phyloP scores from a whole-genome alignment of 2,797 vertebrate genomes.

The Xerus rutilus region DNA sequence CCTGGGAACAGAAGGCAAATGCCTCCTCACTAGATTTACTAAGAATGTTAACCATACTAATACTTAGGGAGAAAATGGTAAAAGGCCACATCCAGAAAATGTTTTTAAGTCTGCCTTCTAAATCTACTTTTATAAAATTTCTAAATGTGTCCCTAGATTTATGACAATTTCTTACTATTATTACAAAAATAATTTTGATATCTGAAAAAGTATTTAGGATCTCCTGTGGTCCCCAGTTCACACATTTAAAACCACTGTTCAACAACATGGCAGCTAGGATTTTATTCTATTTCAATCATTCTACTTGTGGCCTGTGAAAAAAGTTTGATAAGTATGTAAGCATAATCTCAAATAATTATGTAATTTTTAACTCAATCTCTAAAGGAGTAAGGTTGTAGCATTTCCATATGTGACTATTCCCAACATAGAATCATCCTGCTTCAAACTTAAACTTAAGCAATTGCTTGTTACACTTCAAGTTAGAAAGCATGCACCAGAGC shows the following conservation, averaged over 20 bases:
- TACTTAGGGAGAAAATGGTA: not conserved
- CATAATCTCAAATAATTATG: not conserved
- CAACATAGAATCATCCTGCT: not conserved
- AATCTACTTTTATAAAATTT: not conserved
- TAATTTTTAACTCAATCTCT: not conserved
- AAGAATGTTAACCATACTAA: not conserved
- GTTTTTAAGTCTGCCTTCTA: not conserved
- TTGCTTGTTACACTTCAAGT: not conserved
- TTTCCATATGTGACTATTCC: not conserved
- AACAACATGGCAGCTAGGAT: not conserved
- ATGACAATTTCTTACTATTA: not conserved
- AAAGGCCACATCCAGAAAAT: not conserved
- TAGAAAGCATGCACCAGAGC: constrained; percentile 4
- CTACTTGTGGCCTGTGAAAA: not conserved
- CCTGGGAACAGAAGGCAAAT: not conserved
- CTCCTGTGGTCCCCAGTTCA: not conserved
- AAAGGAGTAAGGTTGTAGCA: not conserved
- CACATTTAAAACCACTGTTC: not conserved
- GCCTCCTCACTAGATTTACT: not conserved
- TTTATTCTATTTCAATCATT: not conserved
- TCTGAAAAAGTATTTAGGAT: not conserved
- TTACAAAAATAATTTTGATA: not conserved
- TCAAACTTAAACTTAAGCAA: not conserved
- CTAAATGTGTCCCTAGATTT: no score
- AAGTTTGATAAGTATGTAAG: not conserved